Conservation (phyloP, 2,113 vertebrate genomes). For the Gracilinanus agilis region DNA sequence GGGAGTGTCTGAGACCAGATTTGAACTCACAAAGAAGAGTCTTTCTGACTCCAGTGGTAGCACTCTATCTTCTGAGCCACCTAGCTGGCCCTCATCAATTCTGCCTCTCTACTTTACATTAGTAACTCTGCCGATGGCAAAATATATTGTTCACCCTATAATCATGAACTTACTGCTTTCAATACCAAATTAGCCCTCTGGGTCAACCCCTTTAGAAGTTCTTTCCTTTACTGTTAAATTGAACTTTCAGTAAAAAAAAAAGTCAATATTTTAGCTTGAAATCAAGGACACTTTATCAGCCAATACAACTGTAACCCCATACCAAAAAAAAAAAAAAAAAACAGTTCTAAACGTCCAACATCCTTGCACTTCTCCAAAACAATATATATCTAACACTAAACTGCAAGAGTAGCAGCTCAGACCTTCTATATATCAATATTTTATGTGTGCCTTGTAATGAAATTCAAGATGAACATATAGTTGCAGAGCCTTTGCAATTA, state of each 20-base stretch:
- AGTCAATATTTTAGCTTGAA: conserved; percentile 13
- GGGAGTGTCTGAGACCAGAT: no score
- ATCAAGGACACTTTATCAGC: conserved; percentile 23
- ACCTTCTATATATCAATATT: conserved; percentile 59
- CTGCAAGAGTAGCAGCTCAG: background rate
- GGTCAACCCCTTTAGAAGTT: background rate
- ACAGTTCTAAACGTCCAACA: background rate
- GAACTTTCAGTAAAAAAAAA: conserved; percentile 23
- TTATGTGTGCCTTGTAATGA: conserved; percentile 39
- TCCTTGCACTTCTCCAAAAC: conserved; percentile 11
- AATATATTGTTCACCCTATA: background rate
- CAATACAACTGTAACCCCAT: background rate
- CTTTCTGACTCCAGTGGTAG: no score
- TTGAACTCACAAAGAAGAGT: no score
- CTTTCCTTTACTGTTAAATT: background rate
- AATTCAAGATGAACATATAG: conserved; percentile 53
- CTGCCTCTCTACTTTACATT: background rate
- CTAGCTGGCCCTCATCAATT: no score
- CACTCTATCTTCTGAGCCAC: no score
- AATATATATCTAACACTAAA: background rate
- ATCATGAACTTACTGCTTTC: background rate
- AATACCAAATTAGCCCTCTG: background rate
- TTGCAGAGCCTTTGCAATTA: background rate
- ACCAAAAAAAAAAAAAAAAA: background rate
- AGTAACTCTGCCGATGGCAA: background rate